A percentile compares a stretch with the other conserved stretches of the same genome.
These are phyloP conservation scores for Lepidothrix coronata DNA, from an alignment of 2,113 vertebrate species.

Conservation along the genomic window DNA sequence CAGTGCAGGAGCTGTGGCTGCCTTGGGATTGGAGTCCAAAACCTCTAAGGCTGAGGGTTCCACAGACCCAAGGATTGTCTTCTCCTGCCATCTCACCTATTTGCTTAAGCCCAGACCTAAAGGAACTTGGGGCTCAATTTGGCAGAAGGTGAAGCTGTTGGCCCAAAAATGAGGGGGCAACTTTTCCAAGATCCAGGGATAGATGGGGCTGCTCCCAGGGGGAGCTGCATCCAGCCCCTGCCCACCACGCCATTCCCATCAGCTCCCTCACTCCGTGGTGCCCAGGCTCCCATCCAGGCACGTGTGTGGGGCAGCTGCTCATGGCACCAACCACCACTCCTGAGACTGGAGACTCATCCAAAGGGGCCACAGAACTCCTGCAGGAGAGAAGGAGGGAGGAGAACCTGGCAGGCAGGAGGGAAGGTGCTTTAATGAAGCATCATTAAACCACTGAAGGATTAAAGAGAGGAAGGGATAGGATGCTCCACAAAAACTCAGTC, in stretches of 20 bases:
- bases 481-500: background rate
- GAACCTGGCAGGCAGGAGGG: background rate
- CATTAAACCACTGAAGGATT: background rate
- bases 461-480: background rate
- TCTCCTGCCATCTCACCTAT: background rate
- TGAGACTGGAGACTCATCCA: background rate
- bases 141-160: background rate
- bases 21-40: background rate
- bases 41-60: background rate
- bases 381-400: background rate
- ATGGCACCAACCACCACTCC: fast-evolving
- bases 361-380: background rate
- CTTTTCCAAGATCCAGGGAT: background rate
- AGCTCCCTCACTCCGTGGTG: fast-evolving
- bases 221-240: background rate
- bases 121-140: background rate
- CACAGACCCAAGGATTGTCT: background rate
- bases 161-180: background rate
- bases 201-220: background rate
- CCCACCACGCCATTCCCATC: background rate
- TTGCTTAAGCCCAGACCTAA: background rate
- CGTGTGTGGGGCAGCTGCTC: fast-evolving
- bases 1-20: background rate
- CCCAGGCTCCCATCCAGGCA: background rate
- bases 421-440: background rate